phyloP scores from a whole-genome alignment of 2,888 invertebrate species.

The Drosophila trichaetosa region DNA sequence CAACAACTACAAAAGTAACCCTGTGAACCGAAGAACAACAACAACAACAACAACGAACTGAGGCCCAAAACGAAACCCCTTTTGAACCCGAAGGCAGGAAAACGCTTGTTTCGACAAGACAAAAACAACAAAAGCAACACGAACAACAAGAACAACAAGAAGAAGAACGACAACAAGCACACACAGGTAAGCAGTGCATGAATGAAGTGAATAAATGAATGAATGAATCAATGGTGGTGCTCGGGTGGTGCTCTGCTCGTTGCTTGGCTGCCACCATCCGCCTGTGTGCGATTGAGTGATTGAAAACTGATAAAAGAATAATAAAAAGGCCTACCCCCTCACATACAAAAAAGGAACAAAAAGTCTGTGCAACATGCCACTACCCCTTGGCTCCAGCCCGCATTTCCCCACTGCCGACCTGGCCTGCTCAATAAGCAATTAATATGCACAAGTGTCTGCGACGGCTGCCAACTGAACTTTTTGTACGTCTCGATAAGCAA shows the following conservation, averaged over 20 bases:
- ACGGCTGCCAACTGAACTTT: conserved; percentile 52
- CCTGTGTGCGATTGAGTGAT: conserved; percentile 62
- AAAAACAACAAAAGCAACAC: conserved; percentile 45
- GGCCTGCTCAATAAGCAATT: conserved; percentile 78
- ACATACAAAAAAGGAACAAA: background rate
- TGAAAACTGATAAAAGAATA: conserved; percentile 76
- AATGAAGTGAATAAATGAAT: conserved; percentile 77
- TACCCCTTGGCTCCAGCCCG: background rate
- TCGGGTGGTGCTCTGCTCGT: background rate
- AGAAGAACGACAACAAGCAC: conserved; percentile 38
- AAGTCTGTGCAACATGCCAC: background rate
- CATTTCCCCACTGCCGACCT: background rate
- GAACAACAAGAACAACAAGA: conserved; percentile 34
- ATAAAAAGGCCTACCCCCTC: conserved; percentile 37
- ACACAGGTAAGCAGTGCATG: conserved; percentile 69
- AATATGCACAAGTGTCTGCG: conserved; percentile 80
- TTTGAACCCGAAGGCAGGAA: conserved; percentile 70
- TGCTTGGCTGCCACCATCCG: background rate
- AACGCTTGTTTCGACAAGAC: conserved; percentile 77
- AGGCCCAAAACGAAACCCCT: conserved; percentile 39
- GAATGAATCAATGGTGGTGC: conserved; percentile 58
- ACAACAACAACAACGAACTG: conserved; percentile 34
- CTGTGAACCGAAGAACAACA: conserved; percentile 35
- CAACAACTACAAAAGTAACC: conserved; percentile 29
- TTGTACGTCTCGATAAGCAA: conserved; percentile 46